Conservation (phyloP, 2,888 invertebrate genomes). For the Amiota minor region DNA sequence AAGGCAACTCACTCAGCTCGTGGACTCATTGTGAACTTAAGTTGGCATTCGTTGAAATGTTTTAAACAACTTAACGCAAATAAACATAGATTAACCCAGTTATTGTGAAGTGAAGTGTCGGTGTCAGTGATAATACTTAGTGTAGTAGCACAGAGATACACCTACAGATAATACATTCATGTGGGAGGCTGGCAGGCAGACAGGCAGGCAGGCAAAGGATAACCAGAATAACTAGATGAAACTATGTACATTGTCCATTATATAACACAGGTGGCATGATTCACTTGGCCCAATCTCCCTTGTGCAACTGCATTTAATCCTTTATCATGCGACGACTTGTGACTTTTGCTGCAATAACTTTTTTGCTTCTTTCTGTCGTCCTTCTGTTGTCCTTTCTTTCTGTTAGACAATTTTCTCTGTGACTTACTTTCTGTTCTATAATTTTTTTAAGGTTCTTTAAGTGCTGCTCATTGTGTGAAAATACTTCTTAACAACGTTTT, state of each 20-base stretch:
- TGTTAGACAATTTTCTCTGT: constrained; percentile 14
- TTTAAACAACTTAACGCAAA: constrained; percentile 28
- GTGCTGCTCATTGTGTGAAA: constrained; percentile 16
- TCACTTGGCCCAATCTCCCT: background rate
- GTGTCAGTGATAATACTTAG: background rate
- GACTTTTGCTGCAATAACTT: constrained; percentile 20
- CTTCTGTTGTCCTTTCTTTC: background rate
- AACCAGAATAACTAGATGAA: background rate
- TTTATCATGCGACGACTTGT: constrained; percentile 22
- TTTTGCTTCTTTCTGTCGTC: background rate
- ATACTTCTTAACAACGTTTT: constrained; percentile 21
- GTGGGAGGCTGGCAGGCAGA: too few species aligned
- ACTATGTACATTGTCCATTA: background rate
- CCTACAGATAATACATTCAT: background rate
- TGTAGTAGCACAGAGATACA: background rate
- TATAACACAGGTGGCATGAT: background rate
- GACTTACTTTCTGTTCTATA: constrained; percentile 13
- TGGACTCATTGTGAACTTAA: constrained; percentile 20
- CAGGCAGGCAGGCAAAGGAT: too few species aligned
- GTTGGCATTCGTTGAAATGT: constrained; percentile 24
- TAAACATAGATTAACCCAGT: constrained; percentile 29
- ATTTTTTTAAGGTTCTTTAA: constrained; percentile 15
- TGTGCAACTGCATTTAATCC: constrained; percentile 9
- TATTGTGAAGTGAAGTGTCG: constrained; percentile 7
- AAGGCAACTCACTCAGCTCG: constrained; percentile 1